A percentile compares a stretch with the other conserved stretches of the same genome.
Conservation (phyloP, 2,888 invertebrate genomes). For the Philereme vetulata region DNA sequence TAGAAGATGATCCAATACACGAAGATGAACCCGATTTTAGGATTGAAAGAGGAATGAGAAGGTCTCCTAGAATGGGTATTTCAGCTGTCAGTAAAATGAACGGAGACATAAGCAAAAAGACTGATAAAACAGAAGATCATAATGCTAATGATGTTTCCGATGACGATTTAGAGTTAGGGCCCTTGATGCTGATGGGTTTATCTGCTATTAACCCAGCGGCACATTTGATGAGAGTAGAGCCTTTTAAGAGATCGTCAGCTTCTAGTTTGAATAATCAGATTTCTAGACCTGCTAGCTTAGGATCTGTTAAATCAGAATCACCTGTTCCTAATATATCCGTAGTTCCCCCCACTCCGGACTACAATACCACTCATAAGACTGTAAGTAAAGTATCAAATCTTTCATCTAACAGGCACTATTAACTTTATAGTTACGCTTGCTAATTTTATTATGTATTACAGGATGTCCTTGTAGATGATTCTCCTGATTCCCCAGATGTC, state of each 20-base stretch:
- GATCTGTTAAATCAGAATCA: constrained; percentile 69
- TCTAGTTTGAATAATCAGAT: constrained; percentile 56
- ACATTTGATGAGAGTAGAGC: constrained; percentile 84
- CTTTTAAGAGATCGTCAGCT: constrained; percentile 71
- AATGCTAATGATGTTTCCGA: constrained; percentile 73
- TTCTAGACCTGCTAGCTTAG: constrained; percentile 78
- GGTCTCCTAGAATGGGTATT: constrained; percentile 77
- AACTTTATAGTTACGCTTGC: not conserved
- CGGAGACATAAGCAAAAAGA: constrained; percentile 76
- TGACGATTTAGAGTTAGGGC: constrained; percentile 85
- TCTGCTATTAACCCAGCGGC: constrained; percentile 86
- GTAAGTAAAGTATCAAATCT: constrained; percentile 52
- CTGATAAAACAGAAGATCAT: constrained; percentile 65
- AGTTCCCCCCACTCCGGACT: constrained; percentile 89
- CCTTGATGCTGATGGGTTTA: constrained; percentile 87
- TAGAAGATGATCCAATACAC: constrained; percentile 73
- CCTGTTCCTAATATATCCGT: constrained; percentile 88
- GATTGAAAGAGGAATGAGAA: constrained; percentile 70
- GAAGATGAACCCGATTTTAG: constrained; percentile 73
- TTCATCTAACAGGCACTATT: not conserved
- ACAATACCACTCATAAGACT: constrained; percentile 72
- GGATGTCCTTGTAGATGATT: constrained; percentile 85
- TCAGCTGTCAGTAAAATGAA: constrained; percentile 79
- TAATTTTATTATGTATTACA: constrained; percentile 43
- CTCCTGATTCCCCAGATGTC: constrained; percentile 87